Evolutionary conservation across 2,888 invertebrate genomes (phyloP), one percentile per base, ranked within the genome.

Genomic region (Rhaphigaster nebulosa): DNA sequence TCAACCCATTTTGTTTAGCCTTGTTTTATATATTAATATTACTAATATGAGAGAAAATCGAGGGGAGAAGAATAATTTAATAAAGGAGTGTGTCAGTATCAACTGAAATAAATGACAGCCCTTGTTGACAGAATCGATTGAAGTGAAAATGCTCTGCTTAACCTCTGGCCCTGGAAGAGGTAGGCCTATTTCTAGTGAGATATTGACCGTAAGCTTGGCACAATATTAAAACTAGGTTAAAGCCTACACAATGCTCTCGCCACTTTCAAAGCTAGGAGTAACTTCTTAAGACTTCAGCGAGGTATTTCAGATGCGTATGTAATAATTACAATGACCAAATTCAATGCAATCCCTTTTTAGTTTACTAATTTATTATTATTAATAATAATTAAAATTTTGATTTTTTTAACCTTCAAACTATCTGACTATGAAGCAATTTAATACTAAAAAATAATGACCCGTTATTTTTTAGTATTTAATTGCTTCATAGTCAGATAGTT

Each of bases 41-140:
- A 65, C 13, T 4, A 65, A 29, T 0, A n/a, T 15, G 0, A 65
- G 15, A 29, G 29, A 29, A 29, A 29, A 65, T 60, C 5, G 56
- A 60, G 26, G 3, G 2, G 18, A 34, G 13, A 18, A 29, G n/a
- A 29, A 34, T 34, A 70, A 70, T 76, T 76, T 76, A 76, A 38
- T 76, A 76, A 76, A 8, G 23, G 38, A 34, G 20, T 76, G 70
- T 18, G 18, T 23, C 1, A 76, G 38, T 18, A 65, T 65, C 18
- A 65, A 65, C 15, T 76, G 70, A 76, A 76, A 76, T 76, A 38
- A 76, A 76, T 76, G 38, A 76, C 20, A 38, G 34, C 20, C 10
- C 20, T 76, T 76, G 70, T 76, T 76, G 70, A 76, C 70, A 38
- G 65, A 4, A 76, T 76, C 70, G 70, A 76, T 76, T 38, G 20